Percentiles rank a stretch among this genome's conserved stretches.
phyloP scores from a whole-genome alignment of 1,140 invertebrate species.

The Phenacoccus solenopsis region DNA sequence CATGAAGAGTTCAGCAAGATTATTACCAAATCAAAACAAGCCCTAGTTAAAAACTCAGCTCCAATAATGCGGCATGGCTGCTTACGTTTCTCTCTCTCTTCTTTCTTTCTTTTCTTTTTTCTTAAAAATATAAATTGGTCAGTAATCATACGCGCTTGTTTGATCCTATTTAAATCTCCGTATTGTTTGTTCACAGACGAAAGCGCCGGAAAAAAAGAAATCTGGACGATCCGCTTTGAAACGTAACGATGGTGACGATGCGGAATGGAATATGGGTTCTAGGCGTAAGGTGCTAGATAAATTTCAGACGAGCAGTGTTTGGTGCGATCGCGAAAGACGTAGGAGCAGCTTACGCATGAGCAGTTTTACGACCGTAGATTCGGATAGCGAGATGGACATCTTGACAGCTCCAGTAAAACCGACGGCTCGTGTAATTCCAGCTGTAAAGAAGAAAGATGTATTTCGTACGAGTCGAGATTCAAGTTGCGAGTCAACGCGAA shows the following conservation, averaged over 20 bases:
- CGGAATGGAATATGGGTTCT: not conserved
- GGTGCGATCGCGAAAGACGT: not conserved
- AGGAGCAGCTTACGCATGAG: not conserved
- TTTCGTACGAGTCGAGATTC: not conserved
- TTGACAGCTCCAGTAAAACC: not conserved
- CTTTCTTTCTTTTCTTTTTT: no score
- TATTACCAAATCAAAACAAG: no score
- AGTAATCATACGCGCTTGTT: no score
- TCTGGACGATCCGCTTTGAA: not conserved
- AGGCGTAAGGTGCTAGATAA: not conserved
- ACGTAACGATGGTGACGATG: not conserved
- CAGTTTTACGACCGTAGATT: constrained; percentile 8
- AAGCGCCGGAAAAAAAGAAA: not conserved
- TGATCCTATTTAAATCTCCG: no score
- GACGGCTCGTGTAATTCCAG: not conserved
- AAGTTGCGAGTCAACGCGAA: not conserved
- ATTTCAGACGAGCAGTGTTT: not conserved
- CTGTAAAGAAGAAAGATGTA: not conserved
- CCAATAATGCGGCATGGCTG: no score
- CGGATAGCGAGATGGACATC: not conserved
- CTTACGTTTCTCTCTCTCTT: not conserved
- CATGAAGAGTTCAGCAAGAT: no score
- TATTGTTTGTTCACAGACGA: not conserved
- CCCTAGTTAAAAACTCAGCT: no score
- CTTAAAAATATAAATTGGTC: no score